Base-by-base conservation (phyloP, 2,113 vertebrate species). In the Cheirogaleus medius region DNA sequence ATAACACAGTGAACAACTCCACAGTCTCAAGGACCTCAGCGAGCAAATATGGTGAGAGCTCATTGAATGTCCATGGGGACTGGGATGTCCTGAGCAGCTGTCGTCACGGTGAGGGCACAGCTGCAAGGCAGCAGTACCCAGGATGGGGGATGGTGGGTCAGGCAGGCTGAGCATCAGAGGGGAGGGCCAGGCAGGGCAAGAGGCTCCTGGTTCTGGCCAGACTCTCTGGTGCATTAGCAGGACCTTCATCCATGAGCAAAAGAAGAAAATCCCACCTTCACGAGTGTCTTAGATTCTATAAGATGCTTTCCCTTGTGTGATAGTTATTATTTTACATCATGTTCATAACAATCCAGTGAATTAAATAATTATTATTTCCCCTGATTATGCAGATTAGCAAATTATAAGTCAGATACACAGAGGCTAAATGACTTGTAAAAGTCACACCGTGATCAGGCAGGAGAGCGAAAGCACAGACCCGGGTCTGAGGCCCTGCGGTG, bases 1-100 rank as follows among this genome's bases (percentile, higher is more conserved):
- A 99, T 98, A 99, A 99, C 1, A 99, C 99, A 14, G 99, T 99
- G 42, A 99, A 99, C 98, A 99, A 99, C 98, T 99, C 99, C 94
- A 99, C 99, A 0, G 99, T 99, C 42, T 99, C 99, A 73, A 98
- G 99, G 97, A 99, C 99, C 0, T 99, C 99, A 29, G 99, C 99
- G 7, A 99, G 99, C 97, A 99, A 99, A 99, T 99, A 99, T 1
- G 99, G 99, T 99, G 98, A 98, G 98, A 96, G 18, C 47, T 9
- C 63, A 6, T 32, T 0, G 11, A 5, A 34, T 52, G 0, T 83
- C 34, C 76, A 0, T 64, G 74, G 69, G 34, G 64, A 68, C 25
- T 17, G 1, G 12, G 11, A 37, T 13, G 27, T 74, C 80, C 63
- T 42, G 15, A 37, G 54, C 29, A 37, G 39, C 66, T 76, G 32